Conservation (phyloP, 1,140 invertebrate species). For the Theocolax elegans region DNA sequence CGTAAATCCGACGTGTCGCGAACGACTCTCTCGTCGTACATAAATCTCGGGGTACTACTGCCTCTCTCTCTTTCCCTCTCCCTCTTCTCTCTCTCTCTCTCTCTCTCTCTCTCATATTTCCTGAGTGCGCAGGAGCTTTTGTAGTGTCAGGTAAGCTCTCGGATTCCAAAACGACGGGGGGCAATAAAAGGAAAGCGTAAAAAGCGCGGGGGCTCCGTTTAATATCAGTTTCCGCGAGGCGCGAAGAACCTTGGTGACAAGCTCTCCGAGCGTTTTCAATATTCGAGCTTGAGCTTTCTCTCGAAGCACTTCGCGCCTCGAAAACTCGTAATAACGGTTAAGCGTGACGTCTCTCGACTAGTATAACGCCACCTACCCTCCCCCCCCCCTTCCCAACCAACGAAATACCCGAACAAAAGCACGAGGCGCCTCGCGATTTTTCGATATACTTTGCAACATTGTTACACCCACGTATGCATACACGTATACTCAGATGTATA, state of each 20-base stretch:
- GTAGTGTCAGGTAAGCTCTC: constrained; percentile 23
- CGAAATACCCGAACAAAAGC: too few relatives aligned
- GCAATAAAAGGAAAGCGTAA: constrained; percentile 27
- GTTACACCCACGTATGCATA: too few relatives aligned
- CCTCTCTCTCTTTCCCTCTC: not conserved
- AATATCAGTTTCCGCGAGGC: constrained; percentile 33
- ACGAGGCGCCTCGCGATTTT: too few relatives aligned
- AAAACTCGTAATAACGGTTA: constrained; percentile 30
- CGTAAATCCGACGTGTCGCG: constrained; percentile 20
- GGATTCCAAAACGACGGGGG: constrained; percentile 6
- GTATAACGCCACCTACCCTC: too few relatives aligned
- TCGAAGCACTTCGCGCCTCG: constrained; percentile 5
- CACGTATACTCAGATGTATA: too few relatives aligned
- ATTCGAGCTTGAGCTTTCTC: not conserved
- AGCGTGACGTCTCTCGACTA: too few relatives aligned
- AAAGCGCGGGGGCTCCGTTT: constrained; percentile 15
- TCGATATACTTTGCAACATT: too few relatives aligned
- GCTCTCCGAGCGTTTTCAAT: not conserved
- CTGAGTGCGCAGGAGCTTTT: not conserved
- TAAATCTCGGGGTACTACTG: constrained; percentile 12
- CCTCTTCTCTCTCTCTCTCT: too few relatives aligned
- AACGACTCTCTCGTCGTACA: not conserved
- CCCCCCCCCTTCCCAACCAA: too few relatives aligned
- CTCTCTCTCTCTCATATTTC: too few relatives aligned
- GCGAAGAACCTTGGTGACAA: not conserved